Conservation (phyloP, 2,888 invertebrate genomes). For the Belgica antarctica region DNA sequence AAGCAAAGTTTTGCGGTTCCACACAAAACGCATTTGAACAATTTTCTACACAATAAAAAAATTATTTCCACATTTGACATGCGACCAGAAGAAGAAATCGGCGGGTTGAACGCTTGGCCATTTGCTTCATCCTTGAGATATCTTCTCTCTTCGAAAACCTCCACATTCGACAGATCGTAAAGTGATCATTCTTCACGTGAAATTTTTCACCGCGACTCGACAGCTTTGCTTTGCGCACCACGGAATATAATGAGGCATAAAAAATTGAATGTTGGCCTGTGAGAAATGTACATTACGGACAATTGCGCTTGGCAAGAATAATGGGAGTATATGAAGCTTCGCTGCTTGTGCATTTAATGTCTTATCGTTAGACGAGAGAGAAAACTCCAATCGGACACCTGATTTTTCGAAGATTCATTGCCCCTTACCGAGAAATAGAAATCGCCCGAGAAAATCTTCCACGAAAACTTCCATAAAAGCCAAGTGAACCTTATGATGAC, state of each 20-base stretch:
- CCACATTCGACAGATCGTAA: background rate
- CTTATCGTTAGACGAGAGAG: background rate
- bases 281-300: constrained; percentile 25
- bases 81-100: background rate
- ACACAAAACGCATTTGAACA: background rate
- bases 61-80: constrained; percentile 15
- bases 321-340: background rate
- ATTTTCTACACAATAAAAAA: constrained; percentile 17
- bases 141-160: no score
- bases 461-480: constrained; percentile 4
- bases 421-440: constrained; percentile 7
- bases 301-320: background rate
- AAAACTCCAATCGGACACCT: background rate
- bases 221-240: background rate
- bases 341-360: background rate
- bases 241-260: constrained; percentile 40
- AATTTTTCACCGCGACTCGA: background rate
- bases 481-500: background rate
- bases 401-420: background rate
- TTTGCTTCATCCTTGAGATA: background rate
- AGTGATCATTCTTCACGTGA: background rate
- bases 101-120: background rate
- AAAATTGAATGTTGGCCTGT: constrained; percentile 35
- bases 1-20: background rate
- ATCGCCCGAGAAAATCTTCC: background rate